These are phyloP conservation scores for Acinonyx jubatus DNA, from an alignment of 2,113 vertebrate genomes.

Conservation along the genomic window DNA sequence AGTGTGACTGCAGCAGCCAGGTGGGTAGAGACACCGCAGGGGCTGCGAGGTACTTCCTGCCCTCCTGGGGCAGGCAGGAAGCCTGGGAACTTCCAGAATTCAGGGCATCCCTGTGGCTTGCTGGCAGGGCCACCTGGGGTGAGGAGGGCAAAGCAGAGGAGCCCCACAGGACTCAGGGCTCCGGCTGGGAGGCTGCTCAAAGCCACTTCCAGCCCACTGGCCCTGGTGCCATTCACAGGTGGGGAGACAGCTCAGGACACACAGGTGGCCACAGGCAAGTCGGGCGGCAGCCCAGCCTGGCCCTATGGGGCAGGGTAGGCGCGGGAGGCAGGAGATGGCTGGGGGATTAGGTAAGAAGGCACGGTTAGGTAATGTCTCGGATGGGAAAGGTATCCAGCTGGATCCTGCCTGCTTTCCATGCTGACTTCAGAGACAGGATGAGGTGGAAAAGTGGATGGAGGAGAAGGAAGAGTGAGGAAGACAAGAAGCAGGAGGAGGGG, in stretches of 20 bases:
- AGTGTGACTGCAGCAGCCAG: neutral
- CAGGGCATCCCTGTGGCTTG: neutral
- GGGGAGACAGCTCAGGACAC: neutral
- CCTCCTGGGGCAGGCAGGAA: neutral
- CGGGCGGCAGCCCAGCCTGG: neutral
- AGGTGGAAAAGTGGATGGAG: neutral
- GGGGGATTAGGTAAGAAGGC: conserved; percentile 68
- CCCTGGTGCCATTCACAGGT: neutral
- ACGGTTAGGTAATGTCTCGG: conserved; percentile 71
- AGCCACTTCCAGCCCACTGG: neutral
- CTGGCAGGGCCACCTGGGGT: neutral
- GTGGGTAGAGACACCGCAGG: neutral
- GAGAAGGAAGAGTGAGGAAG: neutral
- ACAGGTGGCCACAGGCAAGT: conserved; percentile 31
- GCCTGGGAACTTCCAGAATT: neutral
- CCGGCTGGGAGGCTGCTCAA: neutral
- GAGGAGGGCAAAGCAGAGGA: neutral
- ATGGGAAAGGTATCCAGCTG: conserved; percentile 34
- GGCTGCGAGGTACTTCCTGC: neutral
- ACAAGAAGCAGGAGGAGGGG: neutral
- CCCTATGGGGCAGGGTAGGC: neutral
- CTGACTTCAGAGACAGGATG: conserved; percentile 45
- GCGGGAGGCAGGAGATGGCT: neutral
- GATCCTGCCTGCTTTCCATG: neutral
- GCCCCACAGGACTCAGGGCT: neutral